phyloP scores from a whole-genome alignment of 2,797 vertebrate species.

The Salarias fasciatus region DNA sequence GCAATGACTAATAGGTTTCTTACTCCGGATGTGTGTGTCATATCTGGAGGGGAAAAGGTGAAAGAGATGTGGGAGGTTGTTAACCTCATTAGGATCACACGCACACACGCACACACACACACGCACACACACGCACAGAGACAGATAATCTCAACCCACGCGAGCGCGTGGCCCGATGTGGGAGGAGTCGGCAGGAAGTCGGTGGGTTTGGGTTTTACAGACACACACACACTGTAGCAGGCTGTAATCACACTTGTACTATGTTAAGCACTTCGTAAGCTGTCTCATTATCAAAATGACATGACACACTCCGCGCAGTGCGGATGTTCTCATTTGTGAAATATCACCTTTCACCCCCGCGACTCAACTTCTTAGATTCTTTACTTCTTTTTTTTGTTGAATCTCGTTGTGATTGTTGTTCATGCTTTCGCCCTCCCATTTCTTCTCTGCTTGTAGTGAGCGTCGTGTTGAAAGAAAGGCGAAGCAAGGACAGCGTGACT shows the following conservation, averaged over 20 bases:
- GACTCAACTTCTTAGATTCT: no score
- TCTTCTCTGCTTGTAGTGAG: constrained; percentile 74
- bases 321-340: constrained; percentile 35
- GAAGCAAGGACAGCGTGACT: constrained; percentile 88
- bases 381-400: no score
- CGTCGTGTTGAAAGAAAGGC: constrained; percentile 87
- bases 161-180: constrained; percentile 10
- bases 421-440: neutral
- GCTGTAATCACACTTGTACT: constrained; percentile 42
- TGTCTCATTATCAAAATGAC: constrained; percentile 54
- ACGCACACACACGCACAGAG: neutral
- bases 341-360: no score
- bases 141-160: constrained; percentile 24
- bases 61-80: constrained; percentile 54
- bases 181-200: constrained; percentile 15
- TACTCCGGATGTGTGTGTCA: constrained; percentile 32
- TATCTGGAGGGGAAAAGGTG: constrained; percentile 15
- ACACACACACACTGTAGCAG: neutral
- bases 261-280: constrained; percentile 40
- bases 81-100: constrained; percentile 63
- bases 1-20: constrained; percentile 46
- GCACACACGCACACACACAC: constrained; percentile 7
- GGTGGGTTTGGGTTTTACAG: constrained; percentile 6
- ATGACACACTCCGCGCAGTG: constrained; percentile 13
- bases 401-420: neutral